These are phyloP conservation scores for Dendrocincla tyrannina DNA, from an alignment of 2,797 vertebrate species.

Conservation along the genomic window DNA sequence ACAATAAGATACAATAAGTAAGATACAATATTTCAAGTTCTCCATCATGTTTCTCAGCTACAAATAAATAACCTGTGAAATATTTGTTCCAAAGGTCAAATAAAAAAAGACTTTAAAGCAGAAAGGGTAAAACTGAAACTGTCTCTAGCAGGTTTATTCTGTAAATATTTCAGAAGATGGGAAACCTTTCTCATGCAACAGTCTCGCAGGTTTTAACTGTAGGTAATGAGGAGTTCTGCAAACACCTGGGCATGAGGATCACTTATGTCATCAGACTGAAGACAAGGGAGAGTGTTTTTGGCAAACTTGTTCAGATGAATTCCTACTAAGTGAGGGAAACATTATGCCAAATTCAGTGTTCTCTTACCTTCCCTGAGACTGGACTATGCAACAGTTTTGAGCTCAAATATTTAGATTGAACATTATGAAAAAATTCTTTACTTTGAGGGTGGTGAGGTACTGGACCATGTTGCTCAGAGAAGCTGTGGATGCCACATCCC, in stretches of 20 bases:
- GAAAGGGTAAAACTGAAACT: background rate
- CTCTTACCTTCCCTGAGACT: background rate
- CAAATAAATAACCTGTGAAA: conserved; percentile 53
- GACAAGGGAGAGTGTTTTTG: background rate
- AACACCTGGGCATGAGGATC: background rate
- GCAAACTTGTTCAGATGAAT: background rate
- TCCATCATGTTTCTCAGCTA: conserved; percentile 8
- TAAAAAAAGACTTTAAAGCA: background rate
- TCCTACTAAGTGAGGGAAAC: background rate
- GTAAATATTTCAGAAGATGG: background rate
- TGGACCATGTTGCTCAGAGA: background rate
- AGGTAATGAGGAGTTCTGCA: background rate
- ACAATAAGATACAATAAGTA: background rate
- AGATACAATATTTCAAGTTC: background rate
- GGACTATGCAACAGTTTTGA: background rate
- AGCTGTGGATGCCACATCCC: background rate
- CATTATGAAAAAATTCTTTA: background rate
- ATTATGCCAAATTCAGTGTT: background rate
- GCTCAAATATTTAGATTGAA: background rate
- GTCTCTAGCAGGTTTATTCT: background rate
- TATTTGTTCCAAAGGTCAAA: conserved; percentile 41
- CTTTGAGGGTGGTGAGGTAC: background rate
- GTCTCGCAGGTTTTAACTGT: background rate
- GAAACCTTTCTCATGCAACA: background rate
- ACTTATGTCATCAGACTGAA: background rate